Conservation (phyloP, 2,113 vertebrate species). For the Pseudopodoces humilis region DNA sequence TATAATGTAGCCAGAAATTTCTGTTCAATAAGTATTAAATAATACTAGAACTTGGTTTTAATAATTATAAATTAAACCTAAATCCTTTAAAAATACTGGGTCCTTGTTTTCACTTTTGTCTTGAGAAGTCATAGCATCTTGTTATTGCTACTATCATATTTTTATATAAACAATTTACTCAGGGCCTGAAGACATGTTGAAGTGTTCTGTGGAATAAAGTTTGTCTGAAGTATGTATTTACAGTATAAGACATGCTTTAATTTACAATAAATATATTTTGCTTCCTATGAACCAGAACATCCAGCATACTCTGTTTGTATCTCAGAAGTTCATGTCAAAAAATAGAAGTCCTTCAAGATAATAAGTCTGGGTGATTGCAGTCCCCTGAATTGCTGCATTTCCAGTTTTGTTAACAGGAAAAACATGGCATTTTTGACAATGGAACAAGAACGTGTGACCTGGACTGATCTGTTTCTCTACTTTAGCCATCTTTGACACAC, state of each 20-base stretch:
- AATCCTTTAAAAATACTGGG: not conserved
- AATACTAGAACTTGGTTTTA: not conserved
- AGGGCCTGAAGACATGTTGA: not conserved
- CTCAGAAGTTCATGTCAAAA: not conserved
- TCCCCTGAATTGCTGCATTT: not conserved
- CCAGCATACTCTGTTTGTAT: not conserved
- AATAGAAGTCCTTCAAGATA: not conserved
- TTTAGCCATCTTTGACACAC: not conserved
- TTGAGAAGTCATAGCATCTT: not conserved
- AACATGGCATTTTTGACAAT: not conserved
- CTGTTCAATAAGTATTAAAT: not conserved
- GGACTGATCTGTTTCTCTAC: not conserved
- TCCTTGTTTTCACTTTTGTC: not conserved
- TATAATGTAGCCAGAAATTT: not conserved
- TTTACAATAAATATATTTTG: not conserved
- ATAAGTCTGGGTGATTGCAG: fast-evolving
- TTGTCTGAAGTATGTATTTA: not conserved
- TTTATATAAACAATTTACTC: not conserved
- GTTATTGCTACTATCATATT: not conserved
- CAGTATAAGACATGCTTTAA: not conserved
- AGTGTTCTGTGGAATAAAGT: not conserved
- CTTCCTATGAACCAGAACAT: not conserved
- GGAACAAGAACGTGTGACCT: not conserved
- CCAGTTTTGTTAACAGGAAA: not conserved
- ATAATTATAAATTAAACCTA: not conserved